Evolutionary conservation across 2,113 vertebrate genomes (phyloP), one percentile per base, ranked within the genome.

Genomic region (Gallinago paraguaiae): DNA sequence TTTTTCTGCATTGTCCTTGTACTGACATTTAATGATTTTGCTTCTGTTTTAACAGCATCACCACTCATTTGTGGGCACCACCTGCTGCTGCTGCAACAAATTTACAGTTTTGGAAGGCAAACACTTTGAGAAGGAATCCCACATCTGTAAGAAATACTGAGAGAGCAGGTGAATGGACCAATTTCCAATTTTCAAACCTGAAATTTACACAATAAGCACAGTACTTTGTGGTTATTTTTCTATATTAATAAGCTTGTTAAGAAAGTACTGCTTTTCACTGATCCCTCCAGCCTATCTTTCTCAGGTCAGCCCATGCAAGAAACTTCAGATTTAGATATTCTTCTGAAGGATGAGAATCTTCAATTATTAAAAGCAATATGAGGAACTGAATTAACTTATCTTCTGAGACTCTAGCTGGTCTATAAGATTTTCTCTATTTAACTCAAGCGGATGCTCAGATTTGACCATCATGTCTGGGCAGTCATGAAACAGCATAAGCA

Each of bases 401-500:
- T 77, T 80, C 50, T 57, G 76, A 81, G 28, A 57, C 6, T 69
- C 43, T 54, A 43, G 5, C 30, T 51, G 39, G 20, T 56, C 39
- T 90, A 59, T 57, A 64, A 87, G 46, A 59, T 56, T 76, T 61
- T 72, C 28, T 45, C 57, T 88, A 19, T 43, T 87, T 51, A 63
- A 51, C 45, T 79, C 35, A 78, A 75, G 20, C 12, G 51, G 27
- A 33, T 41, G 25, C 6, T 67, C 13, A 67, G 27, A 61, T 88
- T 50, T 67, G 60, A 75, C 12, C 30, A 71, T 50, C 8, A 4
- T 53, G 3, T 77, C 67, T 50, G 14, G 17, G 46, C 19, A 65
- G 54, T 28, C 11, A 25, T 20, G 25, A 69, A 80, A 80, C 0
- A 0, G 9, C n/a, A 37, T 10, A 50, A 19, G 33, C 33, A 69